phyloP scores from a whole-genome alignment of 35 echinoderm and acorn worm genomes.

The Chiridota heheva region DNA sequence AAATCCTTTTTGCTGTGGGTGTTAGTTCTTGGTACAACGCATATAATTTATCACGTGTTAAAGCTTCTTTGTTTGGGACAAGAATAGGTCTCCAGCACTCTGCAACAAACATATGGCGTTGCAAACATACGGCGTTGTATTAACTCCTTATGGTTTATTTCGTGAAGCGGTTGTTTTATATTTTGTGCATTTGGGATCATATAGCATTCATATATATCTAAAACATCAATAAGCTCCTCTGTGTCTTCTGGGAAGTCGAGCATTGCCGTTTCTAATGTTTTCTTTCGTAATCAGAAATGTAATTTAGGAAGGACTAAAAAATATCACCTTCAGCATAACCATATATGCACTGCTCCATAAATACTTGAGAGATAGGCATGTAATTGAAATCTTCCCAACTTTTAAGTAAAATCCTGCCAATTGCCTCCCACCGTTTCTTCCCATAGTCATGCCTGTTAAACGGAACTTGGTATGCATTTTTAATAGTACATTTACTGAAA shows the following conservation, averaged over 20 bases:
- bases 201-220: conserved; percentile 28
- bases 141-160: conserved; percentile 34
- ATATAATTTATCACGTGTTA: neutral
- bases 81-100: conserved; percentile 16
- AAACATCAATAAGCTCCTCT: conserved; percentile 33
- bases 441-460: conserved; percentile 20
- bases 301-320: conserved; percentile 1
- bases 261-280: neutral
- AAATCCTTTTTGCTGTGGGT: neutral
- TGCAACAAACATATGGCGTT: no score
- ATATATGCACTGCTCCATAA: conserved; percentile 37
- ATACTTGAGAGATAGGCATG: conserved; percentile 31
- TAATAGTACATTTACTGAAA: conserved; percentile 6
- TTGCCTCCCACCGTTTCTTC: conserved; percentile 14
- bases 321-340: neutral
- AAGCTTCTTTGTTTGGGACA: neutral
- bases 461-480: conserved; percentile 15
- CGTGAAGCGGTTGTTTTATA: neutral
- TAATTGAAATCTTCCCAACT: conserved; percentile 34
- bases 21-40: neutral
- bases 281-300: conserved; percentile 33
- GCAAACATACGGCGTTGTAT: conserved; percentile 31
- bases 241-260: conserved; percentile 24
- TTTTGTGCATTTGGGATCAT: conserved; percentile 4
- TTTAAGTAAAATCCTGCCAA: conserved; percentile 40